phyloP scores from a whole-genome alignment of 2,113 vertebrate genomes.

The Hippocampus guttulatus region DNA sequence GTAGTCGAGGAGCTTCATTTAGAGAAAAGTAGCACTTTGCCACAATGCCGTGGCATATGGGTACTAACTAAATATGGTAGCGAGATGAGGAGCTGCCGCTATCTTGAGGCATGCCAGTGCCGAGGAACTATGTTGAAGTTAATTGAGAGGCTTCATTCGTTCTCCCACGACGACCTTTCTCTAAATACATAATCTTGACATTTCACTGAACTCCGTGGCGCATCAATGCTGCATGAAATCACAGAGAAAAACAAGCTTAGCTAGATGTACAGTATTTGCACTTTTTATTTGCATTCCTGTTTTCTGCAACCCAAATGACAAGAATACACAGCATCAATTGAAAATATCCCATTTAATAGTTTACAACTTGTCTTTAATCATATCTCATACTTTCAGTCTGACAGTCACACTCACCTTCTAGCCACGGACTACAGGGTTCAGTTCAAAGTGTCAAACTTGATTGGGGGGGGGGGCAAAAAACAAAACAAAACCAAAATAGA shows the following conservation, averaged over 20 bases:
- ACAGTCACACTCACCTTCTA: slow-evolving; percentile 68
- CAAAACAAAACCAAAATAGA: background rate
- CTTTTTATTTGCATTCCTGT: slow-evolving; percentile 86
- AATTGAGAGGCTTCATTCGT: background rate
- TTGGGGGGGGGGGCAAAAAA: background rate
- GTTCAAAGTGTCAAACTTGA: slow-evolving; percentile 5
- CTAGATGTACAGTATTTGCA: slow-evolving; percentile 41
- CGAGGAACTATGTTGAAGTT: background rate
- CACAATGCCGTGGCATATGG: no score
- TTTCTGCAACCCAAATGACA: slow-evolving; percentile 96
- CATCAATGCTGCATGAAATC: background rate
- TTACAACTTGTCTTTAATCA: slow-evolving; percentile 80
- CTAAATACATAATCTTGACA: background rate
- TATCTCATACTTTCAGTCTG: slow-evolving; percentile 66
- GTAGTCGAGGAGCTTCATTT: no score
- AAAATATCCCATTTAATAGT: slow-evolving; percentile 95
- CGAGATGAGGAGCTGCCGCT: no score
- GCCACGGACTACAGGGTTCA: slow-evolving; percentile 45
- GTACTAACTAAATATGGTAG: no score
- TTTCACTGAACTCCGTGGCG: background rate
- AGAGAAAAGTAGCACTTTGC: no score
- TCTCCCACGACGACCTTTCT: background rate
- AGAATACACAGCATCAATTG: slow-evolving; percentile 94
- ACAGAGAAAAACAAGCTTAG: slow-evolving; percentile 34
- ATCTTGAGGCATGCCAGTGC: no score